Evolutionary conservation across 2,888 invertebrate species (phyloP).

Genomic region (Dexiosoma caninum): DNA sequence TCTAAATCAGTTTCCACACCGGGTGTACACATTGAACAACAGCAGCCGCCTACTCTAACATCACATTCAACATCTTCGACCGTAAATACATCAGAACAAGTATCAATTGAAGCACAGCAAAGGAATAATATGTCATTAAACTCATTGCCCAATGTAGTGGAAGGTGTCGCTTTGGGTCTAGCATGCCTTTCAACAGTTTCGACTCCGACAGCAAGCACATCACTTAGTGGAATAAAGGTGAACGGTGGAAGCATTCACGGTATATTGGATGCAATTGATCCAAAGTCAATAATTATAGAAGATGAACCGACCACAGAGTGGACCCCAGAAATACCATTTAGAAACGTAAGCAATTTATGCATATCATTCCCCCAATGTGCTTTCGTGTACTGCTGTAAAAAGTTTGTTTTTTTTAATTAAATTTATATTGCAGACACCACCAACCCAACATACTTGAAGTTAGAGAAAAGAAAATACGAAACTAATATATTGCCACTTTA

Average conservation of each 20-base stretch:
- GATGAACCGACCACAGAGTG: slow-evolving; percentile 90
- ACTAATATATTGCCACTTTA: no score
- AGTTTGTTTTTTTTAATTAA: no score
- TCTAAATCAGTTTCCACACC: slow-evolving; percentile 70
- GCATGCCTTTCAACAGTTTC: slow-evolving; percentile 67
- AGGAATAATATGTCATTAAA: slow-evolving; percentile 72
- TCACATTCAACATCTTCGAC: slow-evolving; percentile 42
- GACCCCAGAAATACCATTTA: slow-evolving; percentile 95
- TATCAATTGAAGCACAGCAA: slow-evolving; percentile 64
- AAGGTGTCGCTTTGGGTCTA: slow-evolving; percentile 71
- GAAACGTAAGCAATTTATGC: slow-evolving; percentile 83
- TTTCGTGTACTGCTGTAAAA: neutral
- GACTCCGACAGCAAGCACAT: slow-evolving; percentile 70
- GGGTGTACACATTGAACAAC: slow-evolving; percentile 49
- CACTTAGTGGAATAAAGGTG: slow-evolving; percentile 61
- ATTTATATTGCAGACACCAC: no score
- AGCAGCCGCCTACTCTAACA: slow-evolving; percentile 49
- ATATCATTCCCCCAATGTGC: neutral
- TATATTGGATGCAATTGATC: slow-evolving; percentile 68
- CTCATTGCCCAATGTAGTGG: slow-evolving; percentile 73
- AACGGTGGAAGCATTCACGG: slow-evolving; percentile 70
- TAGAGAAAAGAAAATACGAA: no score
- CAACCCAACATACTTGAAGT: no score
- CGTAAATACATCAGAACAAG: slow-evolving; percentile 4
- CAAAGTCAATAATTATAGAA: slow-evolving; percentile 81